Base-by-base conservation (phyloP, 2,113 vertebrate species). In the Onychorhynchus coronatus region DNA sequence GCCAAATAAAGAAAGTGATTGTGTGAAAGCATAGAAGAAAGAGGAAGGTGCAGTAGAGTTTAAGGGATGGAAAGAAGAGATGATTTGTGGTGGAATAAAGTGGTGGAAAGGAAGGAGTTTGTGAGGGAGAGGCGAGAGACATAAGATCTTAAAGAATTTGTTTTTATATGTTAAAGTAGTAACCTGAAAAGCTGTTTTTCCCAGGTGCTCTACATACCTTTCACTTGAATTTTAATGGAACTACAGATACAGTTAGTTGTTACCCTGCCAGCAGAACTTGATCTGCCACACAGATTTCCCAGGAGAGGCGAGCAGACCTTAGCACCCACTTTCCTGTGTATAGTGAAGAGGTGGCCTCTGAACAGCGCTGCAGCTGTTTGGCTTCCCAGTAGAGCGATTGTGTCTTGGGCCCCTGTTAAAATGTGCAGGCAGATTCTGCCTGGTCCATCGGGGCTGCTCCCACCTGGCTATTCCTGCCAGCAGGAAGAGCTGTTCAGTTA, bases 11-110 rank as follows among this genome's bases (percentile, higher is more conserved):
- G 37, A 59, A 59, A 14, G 44, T 46, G 46, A 37, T 37, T 88
- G 16, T 74, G 58, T 72, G 63, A 78, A 95, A 84, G 52, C 42
- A 59, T 3, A 76, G 33, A 42, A 67, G 46, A 39, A 96, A 86
- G 78, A 94, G 53, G 77, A 91, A 86, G 50, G 72, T 93, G 52
- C 88, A 68, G 46, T 42, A 79, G 71, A 88, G 73, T 21, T 73
- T 77, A 46, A 92, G 89, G 74, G 50, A n/a, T 77, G 56, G 83
- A 94, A 93, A 83, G 62, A 91, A 86, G 87, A 95, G 27, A 37
- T 14, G 5, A 59, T 89, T 80, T 68, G n/a, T 59, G 52, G 30
- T 83, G 30, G 31, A 82, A 96, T 53, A 87, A 61, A 28, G 81
- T 83, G 79, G 23, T 71, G 76, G 47, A 94, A 84, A 94, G 63